Conservation (phyloP, 2,113 vertebrate genomes). For the Melanerpes formicivorus region DNA sequence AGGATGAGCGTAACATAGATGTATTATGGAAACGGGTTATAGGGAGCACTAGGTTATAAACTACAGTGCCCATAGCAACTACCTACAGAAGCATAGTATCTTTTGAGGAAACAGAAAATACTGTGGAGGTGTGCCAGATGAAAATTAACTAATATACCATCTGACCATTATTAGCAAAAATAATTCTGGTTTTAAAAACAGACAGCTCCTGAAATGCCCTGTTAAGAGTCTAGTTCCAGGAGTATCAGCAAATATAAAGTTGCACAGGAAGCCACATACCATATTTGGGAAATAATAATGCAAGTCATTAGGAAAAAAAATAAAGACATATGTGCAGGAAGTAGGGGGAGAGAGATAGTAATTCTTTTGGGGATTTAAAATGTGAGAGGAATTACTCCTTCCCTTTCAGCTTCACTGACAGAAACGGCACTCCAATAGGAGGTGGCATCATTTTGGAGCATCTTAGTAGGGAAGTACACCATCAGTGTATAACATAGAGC, state of each 20-base stretch:
- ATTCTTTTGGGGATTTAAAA: neutral
- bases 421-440: neutral
- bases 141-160: neutral
- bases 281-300: neutral
- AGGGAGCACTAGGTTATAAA: neutral
- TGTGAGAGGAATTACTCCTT: neutral
- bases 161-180: neutral
- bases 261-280: neutral
- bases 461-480: neutral
- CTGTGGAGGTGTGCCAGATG: neutral
- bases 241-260: neutral
- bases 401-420: neutral
- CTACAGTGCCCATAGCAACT: neutral
- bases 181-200: neutral
- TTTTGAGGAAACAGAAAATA: neutral
- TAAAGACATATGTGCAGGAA: neutral
- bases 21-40: neutral
- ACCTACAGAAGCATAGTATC: neutral
- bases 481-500: too few relatives aligned
- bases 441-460: neutral
- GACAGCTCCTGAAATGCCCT: neutral
- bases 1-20: neutral
- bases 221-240: neutral
- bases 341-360: neutral
- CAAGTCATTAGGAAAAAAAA: conserved; percentile 2